phyloP scores from a whole-genome alignment of 2,797 vertebrate genomes.

The Choloepus didactylus region DNA sequence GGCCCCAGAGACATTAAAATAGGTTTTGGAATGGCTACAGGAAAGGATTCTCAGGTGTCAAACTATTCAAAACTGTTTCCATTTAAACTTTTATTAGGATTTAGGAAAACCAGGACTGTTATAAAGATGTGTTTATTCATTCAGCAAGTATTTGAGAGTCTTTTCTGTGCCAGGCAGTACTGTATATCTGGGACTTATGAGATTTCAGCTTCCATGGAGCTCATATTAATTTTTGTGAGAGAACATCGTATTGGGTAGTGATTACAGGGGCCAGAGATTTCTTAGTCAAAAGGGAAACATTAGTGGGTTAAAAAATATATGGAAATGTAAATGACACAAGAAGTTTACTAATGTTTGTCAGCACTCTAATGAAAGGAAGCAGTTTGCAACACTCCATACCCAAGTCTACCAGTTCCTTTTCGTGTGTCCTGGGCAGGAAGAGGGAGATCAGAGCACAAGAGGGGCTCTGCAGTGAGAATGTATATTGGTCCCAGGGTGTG shows the following conservation, averaged over 20 bases:
- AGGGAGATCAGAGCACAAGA: not conserved
- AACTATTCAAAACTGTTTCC: conserved; percentile 14
- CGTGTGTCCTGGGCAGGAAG: not conserved
- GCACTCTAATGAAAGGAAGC: not conserved
- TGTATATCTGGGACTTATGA: not conserved
- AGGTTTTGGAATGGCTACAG: not conserved
- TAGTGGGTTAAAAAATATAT: not conserved
- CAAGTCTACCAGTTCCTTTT: not conserved
- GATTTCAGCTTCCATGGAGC: not conserved
- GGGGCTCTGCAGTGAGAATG: not conserved
- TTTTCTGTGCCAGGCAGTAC: not conserved
- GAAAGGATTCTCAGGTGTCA: conserved; percentile 30
- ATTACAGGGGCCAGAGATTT: not conserved
- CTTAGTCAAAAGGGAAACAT: not conserved
- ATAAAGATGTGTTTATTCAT: not conserved
- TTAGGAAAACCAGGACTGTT: not conserved
- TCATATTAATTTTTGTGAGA: not conserved
- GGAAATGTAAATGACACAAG: not conserved
- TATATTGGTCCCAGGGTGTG: not conserved
- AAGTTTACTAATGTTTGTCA: not conserved
- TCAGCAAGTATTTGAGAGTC: not conserved
- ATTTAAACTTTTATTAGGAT: conserved; percentile 3
- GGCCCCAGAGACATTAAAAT: conserved; percentile 13
- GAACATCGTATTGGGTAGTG: not conserved
- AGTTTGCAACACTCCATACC: not conserved